Evolutionary conservation across 1,140 invertebrate species (phyloP).

Genomic region (Calliopsis andreniformis): DNA sequence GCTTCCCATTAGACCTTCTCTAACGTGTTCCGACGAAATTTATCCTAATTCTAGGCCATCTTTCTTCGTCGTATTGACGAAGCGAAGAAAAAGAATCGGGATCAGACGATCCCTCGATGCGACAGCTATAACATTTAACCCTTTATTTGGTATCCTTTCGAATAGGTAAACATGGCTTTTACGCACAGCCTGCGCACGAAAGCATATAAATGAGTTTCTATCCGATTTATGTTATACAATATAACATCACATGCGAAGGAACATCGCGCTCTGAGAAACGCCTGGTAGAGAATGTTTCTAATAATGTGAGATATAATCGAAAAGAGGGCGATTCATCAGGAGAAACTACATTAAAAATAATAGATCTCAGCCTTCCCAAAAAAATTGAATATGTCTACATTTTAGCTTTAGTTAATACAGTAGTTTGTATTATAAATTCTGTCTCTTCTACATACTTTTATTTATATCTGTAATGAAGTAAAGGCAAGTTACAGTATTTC

Average conservation of each 20-base stretch:
- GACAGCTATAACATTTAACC: slow-evolving; percentile 23
- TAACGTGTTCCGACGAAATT: slow-evolving; percentile 21
- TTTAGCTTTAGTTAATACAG: no score
- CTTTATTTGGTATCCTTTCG: slow-evolving; percentile 28
- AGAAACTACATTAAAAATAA: not conserved
- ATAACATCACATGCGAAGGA: slow-evolving; percentile 13
- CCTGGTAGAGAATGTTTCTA: not conserved
- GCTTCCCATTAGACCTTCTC: slow-evolving; percentile 23
- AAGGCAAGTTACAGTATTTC: no score
- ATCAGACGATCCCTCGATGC: not conserved
- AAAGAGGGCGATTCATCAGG: not conserved
- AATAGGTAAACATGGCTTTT: slow-evolving; percentile 16
- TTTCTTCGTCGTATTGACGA: not conserved
- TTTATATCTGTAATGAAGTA: no score
- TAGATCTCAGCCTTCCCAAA: not conserved
- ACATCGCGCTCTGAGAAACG: not conserved
- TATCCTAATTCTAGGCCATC: slow-evolving; percentile 44
- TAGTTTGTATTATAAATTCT: no score
- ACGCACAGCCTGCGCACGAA: not conserved
- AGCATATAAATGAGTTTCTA: slow-evolving; percentile 12
- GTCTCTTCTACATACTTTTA: no score
- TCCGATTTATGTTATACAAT: not conserved
- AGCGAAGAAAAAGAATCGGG: slow-evolving; percentile 3
- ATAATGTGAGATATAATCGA: not conserved
- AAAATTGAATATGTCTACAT: no score